Evolutionary conservation across 2,888 invertebrate genomes (phyloP).

Genomic region (Euplexia lucipara): DNA sequence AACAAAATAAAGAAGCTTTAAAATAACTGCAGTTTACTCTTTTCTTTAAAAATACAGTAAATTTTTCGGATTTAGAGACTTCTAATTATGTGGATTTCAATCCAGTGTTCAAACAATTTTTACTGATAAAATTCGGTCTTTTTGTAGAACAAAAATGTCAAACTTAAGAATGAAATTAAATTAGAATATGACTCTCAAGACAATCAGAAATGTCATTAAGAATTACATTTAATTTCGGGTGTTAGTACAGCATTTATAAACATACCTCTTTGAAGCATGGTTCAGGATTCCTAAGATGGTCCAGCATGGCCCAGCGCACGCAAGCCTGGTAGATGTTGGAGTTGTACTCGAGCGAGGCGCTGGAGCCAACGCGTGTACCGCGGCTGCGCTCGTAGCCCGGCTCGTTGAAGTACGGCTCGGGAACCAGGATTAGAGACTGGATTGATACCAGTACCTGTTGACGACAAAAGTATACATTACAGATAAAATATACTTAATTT

Average conservation of each 20-base stretch:
- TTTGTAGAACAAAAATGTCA: no score
- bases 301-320: conserved; percentile 99
- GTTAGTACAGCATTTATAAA: background rate
- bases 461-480: background rate
- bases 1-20: no score
- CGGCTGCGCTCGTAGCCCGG: conserved; percentile 98
- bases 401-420: conserved; percentile 98
- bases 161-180: no score
- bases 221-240: background rate
- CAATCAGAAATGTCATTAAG: no score
- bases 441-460: conserved; percentile 96
- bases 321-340: conserved; percentile 98
- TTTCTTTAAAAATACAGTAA: no score
- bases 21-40: no score
- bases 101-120: no score
- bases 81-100: no score
- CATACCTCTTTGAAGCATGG: conserved; percentile 97
- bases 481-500: background rate
- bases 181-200: no score
- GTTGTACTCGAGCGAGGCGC: conserved; percentile 98
- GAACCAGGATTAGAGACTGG: conserved; percentile 97
- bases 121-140: no score
- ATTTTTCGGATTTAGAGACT: no score
- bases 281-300: conserved; percentile 97
- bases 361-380: conserved; percentile 96